Conservation (phyloP, 2,113 vertebrate genomes). For the Calypte anna region DNA sequence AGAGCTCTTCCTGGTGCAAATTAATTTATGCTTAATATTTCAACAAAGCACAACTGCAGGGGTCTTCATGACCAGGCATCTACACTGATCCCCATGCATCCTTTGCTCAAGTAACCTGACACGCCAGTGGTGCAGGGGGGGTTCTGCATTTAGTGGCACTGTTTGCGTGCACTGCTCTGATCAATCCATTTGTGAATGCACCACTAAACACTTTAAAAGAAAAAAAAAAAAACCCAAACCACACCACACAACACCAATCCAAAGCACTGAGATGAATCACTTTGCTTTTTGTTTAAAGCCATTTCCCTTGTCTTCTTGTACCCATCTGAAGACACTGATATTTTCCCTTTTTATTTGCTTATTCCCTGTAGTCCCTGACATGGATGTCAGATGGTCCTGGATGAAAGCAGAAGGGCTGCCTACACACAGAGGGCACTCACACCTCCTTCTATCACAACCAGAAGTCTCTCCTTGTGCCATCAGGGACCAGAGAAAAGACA, state of each 20-base stretch:
- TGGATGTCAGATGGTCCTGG: neutral
- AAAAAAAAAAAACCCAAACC: neutral
- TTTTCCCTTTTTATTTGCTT: neutral
- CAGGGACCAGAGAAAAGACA: neutral
- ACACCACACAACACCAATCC: too few species aligned
- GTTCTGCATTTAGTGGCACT: neutral
- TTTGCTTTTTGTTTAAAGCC: neutral
- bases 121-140: rapidly evolving
- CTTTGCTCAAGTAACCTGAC: neutral
- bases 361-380: neutral
- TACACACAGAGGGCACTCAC: rapidly evolving
- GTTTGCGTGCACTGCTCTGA: neutral
- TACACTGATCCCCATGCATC: neutral
- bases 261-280: neutral
- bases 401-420: neutral
- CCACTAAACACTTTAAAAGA: neutral
- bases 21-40: neutral
- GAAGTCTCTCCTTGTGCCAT: neutral
- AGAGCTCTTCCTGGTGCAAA: neutral
- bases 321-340: neutral
- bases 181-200: neutral
- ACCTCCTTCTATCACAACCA: neutral
- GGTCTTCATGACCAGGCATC: neutral
- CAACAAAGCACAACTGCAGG: neutral
- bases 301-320: neutral